phyloP scores from a whole-genome alignment of 1,140 invertebrate genomes.

The Tetramorium simillimum region DNA sequence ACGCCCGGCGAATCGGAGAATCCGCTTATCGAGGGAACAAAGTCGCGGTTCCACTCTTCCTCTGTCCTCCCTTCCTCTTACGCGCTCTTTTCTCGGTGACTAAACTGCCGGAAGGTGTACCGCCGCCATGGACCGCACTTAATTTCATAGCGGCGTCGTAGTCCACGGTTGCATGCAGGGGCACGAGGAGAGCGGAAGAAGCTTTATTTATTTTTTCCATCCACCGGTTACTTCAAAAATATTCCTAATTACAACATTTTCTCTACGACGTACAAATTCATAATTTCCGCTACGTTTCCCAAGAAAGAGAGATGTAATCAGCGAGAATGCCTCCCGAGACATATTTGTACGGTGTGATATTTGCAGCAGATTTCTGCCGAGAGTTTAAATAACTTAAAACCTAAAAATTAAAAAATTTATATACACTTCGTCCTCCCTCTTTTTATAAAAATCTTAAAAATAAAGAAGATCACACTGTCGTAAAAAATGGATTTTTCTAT shows the following conservation, averaged over 20 bases:
- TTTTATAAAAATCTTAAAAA: slow-evolving; percentile 1
- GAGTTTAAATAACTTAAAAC: slow-evolving; percentile 6
- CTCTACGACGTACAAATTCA: slow-evolving; percentile 47
- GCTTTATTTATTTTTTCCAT: slow-evolving; percentile 45
- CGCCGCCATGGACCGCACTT: slow-evolving; percentile 51
- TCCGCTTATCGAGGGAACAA: slow-evolving; percentile 58
- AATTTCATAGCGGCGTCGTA: slow-evolving; percentile 52
- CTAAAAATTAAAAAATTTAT: neutral
- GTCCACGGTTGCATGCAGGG: neutral
- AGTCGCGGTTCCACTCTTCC: slow-evolving; percentile 28
- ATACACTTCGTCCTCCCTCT: neutral
- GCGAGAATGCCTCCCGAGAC: slow-evolving; percentile 37
- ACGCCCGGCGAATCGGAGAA: slow-evolving; percentile 47
- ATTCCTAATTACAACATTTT: slow-evolving; percentile 54
- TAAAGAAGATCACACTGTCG: neutral
- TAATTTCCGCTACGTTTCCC: slow-evolving; percentile 56
- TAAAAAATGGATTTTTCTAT: slow-evolving; percentile 17
- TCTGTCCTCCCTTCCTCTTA: neutral
- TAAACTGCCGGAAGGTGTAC: slow-evolving; percentile 64
- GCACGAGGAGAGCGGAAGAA: slow-evolving; percentile 9
- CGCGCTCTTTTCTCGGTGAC: slow-evolving; percentile 50
- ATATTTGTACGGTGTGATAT: slow-evolving; percentile 9
- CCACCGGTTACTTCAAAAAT: slow-evolving; percentile 43
- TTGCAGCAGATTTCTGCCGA: neutral
- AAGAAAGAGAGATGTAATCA: slow-evolving; percentile 39